Evolutionary conservation across 53 echinoderm and acorn worm genomes (phyloP), one percentile per base, ranked within the genome.

Genomic region (Mesocentrotus franciscanus): DNA sequence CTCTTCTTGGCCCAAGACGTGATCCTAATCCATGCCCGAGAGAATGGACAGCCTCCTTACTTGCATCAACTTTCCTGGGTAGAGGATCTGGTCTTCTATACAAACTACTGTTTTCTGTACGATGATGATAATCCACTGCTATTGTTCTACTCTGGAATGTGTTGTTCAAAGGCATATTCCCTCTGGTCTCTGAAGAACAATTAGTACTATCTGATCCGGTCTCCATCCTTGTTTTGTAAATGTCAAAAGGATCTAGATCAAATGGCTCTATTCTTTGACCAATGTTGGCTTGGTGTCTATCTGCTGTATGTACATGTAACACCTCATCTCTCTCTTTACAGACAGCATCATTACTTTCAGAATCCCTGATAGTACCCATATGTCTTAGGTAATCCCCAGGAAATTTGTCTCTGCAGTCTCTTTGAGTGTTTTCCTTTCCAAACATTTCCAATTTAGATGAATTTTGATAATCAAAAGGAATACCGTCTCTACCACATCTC

Each of bases 1-100:
- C 71, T 71, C 27, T 71, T 27, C 27, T 36, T 78, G 78, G 78
- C 18, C 78, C 78, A 78, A 78, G 72, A n/a, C 72, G 72, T 72
- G 72, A 72, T 72, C n/a, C 29, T 0, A 72, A 29, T 0, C 29
- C n/a, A 29, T 8, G 78, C 34, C 13, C 1, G 15, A 9, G 36
- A 36, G 34, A 17, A 35, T 35, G 34, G 16, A 36, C 16, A 36
- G 78, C 8, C 17, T 78, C 17, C 0, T 36, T 15, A 14, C 13
- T 27, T 78, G 13, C 36, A 36, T 34, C 15, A 14, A 15, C 15
- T 34, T 35, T 15, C 34, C 34, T 2, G 10, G 36, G 15, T 35
- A 17, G 34, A 78, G 2, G 1, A 5, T 35, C 34, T 35, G 14
- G 17, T 78, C 78, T 36, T 71, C n/a, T 27, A n/a, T 71, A 6